A percentile compares a stretch with the other conserved stretches of the same genome.
Evolutionary conservation across 2,888 invertebrate genomes (phyloP).

Genomic region (Holacanthella duospinosa): DNA sequence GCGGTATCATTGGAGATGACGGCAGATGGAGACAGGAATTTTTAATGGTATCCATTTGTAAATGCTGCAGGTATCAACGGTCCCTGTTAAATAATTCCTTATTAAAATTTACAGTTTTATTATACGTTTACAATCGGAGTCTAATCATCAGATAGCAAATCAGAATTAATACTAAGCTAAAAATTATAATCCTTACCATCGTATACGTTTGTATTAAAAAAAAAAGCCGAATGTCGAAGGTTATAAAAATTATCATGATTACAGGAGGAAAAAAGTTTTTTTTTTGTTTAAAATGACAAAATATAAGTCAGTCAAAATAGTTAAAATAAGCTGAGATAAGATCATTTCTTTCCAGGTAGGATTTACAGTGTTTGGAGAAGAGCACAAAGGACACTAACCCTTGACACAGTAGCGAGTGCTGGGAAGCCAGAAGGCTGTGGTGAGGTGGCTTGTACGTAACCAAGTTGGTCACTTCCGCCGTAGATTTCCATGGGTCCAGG

Average conservation of each 20-base stretch:
- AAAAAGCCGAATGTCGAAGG: not conserved
- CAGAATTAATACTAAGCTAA: slow-evolving; percentile 1
- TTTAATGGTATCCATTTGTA: slow-evolving; percentile 64
- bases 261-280: too few relatives aligned
- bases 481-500: slow-evolving; percentile 90
- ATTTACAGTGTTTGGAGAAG: slow-evolving; percentile 37
- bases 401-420: slow-evolving; percentile 63
- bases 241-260: too few relatives aligned
- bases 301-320: too few relatives aligned
- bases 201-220: not conserved
- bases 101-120: too few relatives aligned
- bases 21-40: not conserved
- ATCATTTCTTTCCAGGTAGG: too few relatives aligned
- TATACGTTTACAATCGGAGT: too few relatives aligned
- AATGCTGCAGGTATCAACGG: slow-evolving; percentile 96
- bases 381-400: slow-evolving; percentile 37
- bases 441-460: slow-evolving; percentile 91
- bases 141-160: slow-evolving; percentile 2
- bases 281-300: too few relatives aligned
- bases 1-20: not conserved
- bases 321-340: too few relatives aligned
- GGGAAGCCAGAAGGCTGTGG: slow-evolving; percentile 94
- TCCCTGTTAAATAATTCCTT: slow-evolving; percentile 70
- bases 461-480: slow-evolving; percentile 53
- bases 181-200: not conserved